These are phyloP conservation scores for Archaeoteleia sp. DNA, from an alignment of 2,888 invertebrate genomes.

Conservation along the genomic window DNA sequence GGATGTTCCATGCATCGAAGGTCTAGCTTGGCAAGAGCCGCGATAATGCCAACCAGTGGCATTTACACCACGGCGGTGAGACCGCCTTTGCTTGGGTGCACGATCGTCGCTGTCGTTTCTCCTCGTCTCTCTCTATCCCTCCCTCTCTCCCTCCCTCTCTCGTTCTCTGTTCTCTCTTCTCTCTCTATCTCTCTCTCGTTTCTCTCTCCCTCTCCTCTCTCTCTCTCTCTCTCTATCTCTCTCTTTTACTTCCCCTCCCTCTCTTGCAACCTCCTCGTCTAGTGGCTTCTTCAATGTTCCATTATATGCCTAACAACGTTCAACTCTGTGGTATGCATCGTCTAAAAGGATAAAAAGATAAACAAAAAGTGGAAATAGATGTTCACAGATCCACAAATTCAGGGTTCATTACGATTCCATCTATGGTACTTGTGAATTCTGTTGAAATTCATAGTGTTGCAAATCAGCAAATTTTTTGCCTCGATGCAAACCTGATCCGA, in stretches of 20 bases:
- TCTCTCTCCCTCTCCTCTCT: background rate
- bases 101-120: conserved; percentile 48
- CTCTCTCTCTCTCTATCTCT: conserved; percentile 10
- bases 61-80: conserved; percentile 68
- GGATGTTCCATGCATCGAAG: conserved; percentile 69
- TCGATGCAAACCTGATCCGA: conserved; percentile 52
- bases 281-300: conserved; percentile 64
- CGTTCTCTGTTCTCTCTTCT: background rate
- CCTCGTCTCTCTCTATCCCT: conserved; percentile 15
- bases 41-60: conserved; percentile 74
- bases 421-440: conserved; percentile 46
- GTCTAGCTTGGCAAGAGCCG: conserved; percentile 64
- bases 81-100: conserved; percentile 67
- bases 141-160: conserved; percentile 1
- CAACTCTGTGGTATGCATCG: conserved; percentile 55
- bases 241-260: conserved; percentile 34
- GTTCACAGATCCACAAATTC: conserved; percentile 38
- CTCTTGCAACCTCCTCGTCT: conserved; percentile 39
- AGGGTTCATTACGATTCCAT: conserved; percentile 52
- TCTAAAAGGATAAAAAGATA: conserved; percentile 42
- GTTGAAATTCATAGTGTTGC: conserved; percentile 51
- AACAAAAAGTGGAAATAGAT: conserved; percentile 34
- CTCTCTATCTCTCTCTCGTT: conserved; percentile 1
- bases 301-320: conserved; percentile 60
- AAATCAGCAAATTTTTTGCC: conserved; percentile 49